Percentiles rank a stretch among this genome's conserved stretches.
Conservation (phyloP, 30 jellyfish, hydroid and myxozoan species). For the Cassiopea andromeda region DNA sequence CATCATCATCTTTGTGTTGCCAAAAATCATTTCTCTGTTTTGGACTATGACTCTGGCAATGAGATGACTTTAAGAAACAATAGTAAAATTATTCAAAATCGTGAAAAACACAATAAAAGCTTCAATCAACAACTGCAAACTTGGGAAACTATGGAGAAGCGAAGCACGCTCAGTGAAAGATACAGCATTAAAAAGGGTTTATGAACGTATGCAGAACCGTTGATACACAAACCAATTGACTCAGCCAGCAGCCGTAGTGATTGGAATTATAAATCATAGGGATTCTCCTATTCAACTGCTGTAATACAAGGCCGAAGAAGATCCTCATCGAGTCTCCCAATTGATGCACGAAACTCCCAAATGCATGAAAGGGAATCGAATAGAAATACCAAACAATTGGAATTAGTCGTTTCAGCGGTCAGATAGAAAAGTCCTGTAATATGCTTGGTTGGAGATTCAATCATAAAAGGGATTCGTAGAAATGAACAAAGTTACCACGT, state of each 20-base stretch:
- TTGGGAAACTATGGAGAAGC: not conserved
- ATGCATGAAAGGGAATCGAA: not conserved
- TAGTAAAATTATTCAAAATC: not conserved
- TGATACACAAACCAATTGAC: not conserved
- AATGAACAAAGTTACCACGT: not conserved
- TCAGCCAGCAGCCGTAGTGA: not conserved
- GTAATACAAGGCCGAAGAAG: not conserved
- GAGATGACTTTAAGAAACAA: not conserved
- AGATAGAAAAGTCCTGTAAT: conserved; percentile 7
- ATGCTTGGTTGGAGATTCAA: conserved; percentile 13
- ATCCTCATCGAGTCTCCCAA: not conserved
- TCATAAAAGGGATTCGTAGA: conserved; percentile 19
- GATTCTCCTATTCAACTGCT: not conserved
- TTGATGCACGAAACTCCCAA: not conserved
- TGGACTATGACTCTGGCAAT: conserved; percentile 7
- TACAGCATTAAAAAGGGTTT: not conserved
- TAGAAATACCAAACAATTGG: conserved; percentile 3
- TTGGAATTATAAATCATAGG: not conserved
- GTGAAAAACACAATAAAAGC: not conserved
- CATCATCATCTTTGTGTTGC: not conserved
- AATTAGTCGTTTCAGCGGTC: not conserved
- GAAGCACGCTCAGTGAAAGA: not conserved
- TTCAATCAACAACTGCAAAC: not conserved
- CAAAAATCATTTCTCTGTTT: not conserved
- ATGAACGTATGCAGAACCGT: not conserved